Evolutionary conservation across 2,113 vertebrate species (phyloP), one percentile per base, ranked within the genome.

Genomic region (Phaethon lepturus): DNA sequence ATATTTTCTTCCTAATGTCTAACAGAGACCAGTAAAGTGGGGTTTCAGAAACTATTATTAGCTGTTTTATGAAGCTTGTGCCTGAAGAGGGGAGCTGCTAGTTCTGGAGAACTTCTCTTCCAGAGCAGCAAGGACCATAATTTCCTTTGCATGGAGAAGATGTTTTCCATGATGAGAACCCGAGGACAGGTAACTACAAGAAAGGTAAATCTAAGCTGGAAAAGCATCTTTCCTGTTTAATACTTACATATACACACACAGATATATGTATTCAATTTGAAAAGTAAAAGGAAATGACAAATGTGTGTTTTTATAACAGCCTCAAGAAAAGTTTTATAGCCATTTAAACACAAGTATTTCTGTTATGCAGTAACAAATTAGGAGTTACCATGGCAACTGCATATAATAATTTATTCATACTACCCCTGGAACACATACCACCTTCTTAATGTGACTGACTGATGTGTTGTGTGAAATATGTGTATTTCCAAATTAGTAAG

Each of bases 321-420:
- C 66, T 83, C 29, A 29, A 78, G 86, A 42, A 44, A 96, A 87
- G 63, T 77, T 94, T 89, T 91, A 35, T 19, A 63, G 67, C 25
- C 78, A n/a, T 91, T 96, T 77, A 87, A 95, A 88, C 25, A 45
- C 53, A 69, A 67, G 47, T 67, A 68, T 50, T 64, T 94, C 20
- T 87, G 59, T 92, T 68, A 74, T 66, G 76, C 56, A 56, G 76
- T 53, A 76, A 95, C 67, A 96, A 92, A 80, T 93, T 86, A 90
- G 55, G 79, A 95, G 92, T 95, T 96, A 79, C 96, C 92, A 96
- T 67, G 93, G 94, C 71, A 95, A 95, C 90, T 56, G 56, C 49
- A 69, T 86, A 49, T 69, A 73, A 56, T 80, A 83, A 85, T 94
- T 97, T 91, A 76, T 87, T 94, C 59, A 31, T 47, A 7, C 52